These are phyloP conservation scores for Macrocentrus cingulum DNA, from an alignment of 1,140 invertebrate species.

Conservation along the genomic window DNA sequence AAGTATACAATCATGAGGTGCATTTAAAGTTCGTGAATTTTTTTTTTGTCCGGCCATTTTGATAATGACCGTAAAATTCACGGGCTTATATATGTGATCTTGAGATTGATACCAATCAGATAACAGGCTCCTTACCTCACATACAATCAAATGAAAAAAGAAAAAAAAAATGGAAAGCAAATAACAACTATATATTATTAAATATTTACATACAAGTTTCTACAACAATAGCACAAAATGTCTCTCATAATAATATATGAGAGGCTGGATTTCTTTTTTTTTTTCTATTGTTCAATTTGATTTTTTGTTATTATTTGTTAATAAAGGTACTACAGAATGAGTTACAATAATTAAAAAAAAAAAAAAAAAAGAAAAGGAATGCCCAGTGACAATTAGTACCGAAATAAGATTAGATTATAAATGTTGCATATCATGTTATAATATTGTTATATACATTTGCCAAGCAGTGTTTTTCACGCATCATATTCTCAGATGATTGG, in stretches of 20 bases:
- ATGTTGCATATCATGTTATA: conserved; percentile 61
- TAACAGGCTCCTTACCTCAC: conserved; percentile 58
- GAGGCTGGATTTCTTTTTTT: conserved; percentile 4
- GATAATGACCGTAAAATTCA: no score
- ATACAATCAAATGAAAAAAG: conserved; percentile 54
- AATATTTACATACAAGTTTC: conserved; percentile 57
- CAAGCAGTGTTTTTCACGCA: conserved; percentile 43
- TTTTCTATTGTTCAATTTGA: conserved; percentile 16
- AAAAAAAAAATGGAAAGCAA: conserved; percentile 30
- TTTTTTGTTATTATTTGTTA: conserved; percentile 29
- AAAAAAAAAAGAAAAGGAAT: conserved; percentile 39
- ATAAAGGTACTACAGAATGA: conserved; percentile 26
- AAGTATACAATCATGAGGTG: conserved; percentile 27
- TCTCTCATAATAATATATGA: conserved; percentile 48
- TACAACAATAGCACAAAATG: conserved; percentile 51
- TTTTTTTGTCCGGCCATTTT: no score
- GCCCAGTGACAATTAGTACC: conserved; percentile 56
- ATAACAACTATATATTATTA: conserved; percentile 59
- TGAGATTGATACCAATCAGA: conserved; percentile 36
- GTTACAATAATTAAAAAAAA: conserved; percentile 38
- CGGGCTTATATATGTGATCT: conserved; percentile 6
- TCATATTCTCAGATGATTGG: conserved; percentile 41
- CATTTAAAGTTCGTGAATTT: conserved; percentile 6
- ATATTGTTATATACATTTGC: conserved; percentile 59
- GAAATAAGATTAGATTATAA: conserved; percentile 59